A percentile compares a stretch with the other conserved stretches of the same genome.
Conservation (phyloP, 2,113 vertebrate genomes). For the Mastomys natalensis region DNA sequence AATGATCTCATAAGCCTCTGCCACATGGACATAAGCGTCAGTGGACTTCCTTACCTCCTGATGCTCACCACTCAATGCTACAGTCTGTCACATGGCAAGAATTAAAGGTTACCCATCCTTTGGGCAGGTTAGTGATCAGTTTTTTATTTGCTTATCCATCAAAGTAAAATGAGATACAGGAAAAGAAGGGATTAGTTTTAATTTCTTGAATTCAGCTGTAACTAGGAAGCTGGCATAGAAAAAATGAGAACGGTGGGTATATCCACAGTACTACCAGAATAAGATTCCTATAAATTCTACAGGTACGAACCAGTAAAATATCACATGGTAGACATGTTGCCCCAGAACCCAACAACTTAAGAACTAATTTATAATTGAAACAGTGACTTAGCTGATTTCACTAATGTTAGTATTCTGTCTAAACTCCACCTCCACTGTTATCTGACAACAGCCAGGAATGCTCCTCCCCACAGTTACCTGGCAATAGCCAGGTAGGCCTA, state of each 20-base stretch:
- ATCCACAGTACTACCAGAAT: background rate
- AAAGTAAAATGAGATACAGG: background rate
- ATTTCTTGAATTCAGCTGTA: conserved; percentile 21
- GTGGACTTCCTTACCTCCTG: background rate
- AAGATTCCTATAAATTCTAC: background rate
- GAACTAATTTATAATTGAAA: background rate
- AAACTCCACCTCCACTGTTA: too few species aligned
- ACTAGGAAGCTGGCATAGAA: background rate
- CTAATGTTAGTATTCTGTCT: too few species aligned
- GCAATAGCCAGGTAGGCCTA: too few species aligned
- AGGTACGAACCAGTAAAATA: background rate
- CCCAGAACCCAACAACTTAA: background rate
- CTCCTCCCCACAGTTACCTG: too few species aligned
- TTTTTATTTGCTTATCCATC: background rate
- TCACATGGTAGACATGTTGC: background rate
- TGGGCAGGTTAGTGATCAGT: background rate
- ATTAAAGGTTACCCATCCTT: background rate
- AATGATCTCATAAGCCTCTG: background rate
- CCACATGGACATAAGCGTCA: background rate
- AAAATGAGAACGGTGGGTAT: background rate
- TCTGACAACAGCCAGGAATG: too few species aligned
- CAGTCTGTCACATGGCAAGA: background rate
- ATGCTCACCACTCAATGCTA: background rate
- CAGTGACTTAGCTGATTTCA: background rate
- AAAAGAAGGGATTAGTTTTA: background rate